These are phyloP conservation scores for Trochalopteron elliotii DNA, from an alignment of 2,113 vertebrate species.

Conservation along the genomic window DNA sequence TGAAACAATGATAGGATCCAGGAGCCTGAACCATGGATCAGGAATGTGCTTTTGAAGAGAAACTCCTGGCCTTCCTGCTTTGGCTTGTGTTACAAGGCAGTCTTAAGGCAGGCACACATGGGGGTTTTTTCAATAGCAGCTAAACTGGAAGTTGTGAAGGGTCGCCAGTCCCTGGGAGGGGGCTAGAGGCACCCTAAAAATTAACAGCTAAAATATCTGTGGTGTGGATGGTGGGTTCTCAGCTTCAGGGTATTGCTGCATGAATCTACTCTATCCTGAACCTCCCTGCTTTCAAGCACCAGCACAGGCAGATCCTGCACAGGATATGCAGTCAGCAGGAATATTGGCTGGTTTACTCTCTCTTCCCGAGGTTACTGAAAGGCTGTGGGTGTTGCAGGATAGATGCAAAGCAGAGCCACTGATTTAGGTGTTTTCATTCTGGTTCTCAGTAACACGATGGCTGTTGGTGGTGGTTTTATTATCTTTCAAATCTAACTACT, in stretches of 20 bases:
- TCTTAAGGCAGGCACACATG: background rate
- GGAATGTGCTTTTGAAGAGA: slow-evolving; percentile 2
- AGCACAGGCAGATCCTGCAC: background rate
- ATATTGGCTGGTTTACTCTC: background rate
- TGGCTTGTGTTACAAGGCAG: background rate
- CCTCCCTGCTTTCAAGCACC: fast-evolving
- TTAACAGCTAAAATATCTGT: background rate
- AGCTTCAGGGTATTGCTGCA: background rate
- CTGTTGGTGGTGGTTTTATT: fast-evolving
- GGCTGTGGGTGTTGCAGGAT: background rate
- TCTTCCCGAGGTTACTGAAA: background rate
- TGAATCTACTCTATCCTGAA: background rate
- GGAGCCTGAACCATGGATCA: background rate
- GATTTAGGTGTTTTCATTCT: background rate
- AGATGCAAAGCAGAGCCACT: background rate
- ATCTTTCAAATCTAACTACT: background rate
- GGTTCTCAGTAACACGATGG: background rate
- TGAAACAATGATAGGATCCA: background rate
- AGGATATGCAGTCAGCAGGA: background rate
- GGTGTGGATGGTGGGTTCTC: background rate
- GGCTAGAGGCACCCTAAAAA: background rate
- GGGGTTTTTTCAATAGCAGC: background rate
- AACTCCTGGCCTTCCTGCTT: background rate
- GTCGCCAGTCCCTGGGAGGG: fast-evolving
- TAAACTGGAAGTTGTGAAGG: background rate